phyloP scores from a whole-genome alignment of 2,888 invertebrate genomes.

The Leucophora obtusa region DNA sequence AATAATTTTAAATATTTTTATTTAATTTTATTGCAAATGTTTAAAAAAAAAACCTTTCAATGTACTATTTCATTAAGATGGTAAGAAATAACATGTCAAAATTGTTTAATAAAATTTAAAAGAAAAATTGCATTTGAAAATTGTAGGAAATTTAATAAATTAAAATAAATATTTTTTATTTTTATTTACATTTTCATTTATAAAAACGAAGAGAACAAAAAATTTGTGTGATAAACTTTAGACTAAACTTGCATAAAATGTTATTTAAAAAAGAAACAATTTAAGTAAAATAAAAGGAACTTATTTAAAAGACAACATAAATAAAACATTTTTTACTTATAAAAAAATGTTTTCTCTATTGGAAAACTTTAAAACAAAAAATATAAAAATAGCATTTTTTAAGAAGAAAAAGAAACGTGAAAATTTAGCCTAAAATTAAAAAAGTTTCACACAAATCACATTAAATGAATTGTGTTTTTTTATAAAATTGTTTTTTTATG shows the following conservation, averaged over 20 bases:
- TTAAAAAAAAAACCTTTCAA: background rate
- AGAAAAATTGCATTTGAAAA: slow-evolving; percentile 55
- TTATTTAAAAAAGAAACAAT: slow-evolving; percentile 39
- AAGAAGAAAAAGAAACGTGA: slow-evolving; percentile 21
- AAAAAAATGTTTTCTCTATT: slow-evolving; percentile 46
- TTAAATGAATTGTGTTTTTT: slow-evolving; percentile 11
- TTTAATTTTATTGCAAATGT: background rate
- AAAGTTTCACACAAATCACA: slow-evolving; percentile 54
- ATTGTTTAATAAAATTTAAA: slow-evolving; percentile 20
- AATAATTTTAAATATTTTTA: too few relatives aligned
- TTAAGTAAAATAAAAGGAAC: slow-evolving; percentile 35
- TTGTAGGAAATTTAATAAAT: slow-evolving; percentile 25
- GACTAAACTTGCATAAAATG: slow-evolving; percentile 60
- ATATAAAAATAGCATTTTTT: slow-evolving; percentile 54
- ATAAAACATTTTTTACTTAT: slow-evolving; percentile 47
- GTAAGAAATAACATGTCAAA: background rate
- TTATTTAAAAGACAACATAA: slow-evolving; percentile 34
- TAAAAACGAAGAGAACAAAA: slow-evolving; percentile 38
- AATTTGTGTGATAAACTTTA: slow-evolving; percentile 62
- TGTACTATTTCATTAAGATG: background rate
- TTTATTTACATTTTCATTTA: slow-evolving; percentile 43
- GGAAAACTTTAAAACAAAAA: slow-evolving; percentile 51
- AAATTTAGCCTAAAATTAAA: slow-evolving; percentile 52
- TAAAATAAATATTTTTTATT: slow-evolving; percentile 21
- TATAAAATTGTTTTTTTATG: background rate